Evolutionary conservation across 2,888 invertebrate genomes (phyloP), one percentile per base, ranked within the genome.

Genomic region (Acleris laterana): DNA sequence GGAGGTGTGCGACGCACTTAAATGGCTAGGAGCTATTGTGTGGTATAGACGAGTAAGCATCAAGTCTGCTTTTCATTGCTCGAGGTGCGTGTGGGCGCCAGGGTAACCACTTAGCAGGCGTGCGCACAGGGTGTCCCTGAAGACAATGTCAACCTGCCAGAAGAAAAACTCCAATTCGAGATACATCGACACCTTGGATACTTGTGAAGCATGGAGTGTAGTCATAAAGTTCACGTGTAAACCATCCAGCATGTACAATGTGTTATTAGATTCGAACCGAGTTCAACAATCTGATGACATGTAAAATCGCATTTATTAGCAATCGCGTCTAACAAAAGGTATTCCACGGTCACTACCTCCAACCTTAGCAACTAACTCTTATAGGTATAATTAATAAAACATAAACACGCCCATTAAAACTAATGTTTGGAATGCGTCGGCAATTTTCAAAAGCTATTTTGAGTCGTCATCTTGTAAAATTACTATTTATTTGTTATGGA

Each of bases 401-500:
- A 83, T 85, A 84, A 87, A 84, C 78, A 84, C 76, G 75, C 77
- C 76, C 85, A 87, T 88, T 88, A 89, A 90, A 90, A 88, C 82
- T 79, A 83, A 85, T 81, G 82, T 77, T 78, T 69, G 88, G 88
- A 87, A 91, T 90, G 86, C 78, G 88, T 82, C 91, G 88, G 89
- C 85, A 77, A 77, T 82, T 82, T 83, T 87, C 88, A 90, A 90
- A 88, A 87, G 87, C 81, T 71, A 87, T 86, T 88, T 82, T 79
- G 81, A 87, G 80, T 85, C 84, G 85, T 89, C 90, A 90, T 90
- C 88, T 83, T 84, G 85, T 88, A 89, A 90, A 38, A 92, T 91
- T 85, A 90, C 88, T 87, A 92, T 89, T 38, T 91, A 91, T 92
- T 91, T 88, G 86, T 86, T 90, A 87, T 85, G 82, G 86, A 90